Conservation (phyloP, 2,888 invertebrate species). For the Campaea margaritaria region DNA sequence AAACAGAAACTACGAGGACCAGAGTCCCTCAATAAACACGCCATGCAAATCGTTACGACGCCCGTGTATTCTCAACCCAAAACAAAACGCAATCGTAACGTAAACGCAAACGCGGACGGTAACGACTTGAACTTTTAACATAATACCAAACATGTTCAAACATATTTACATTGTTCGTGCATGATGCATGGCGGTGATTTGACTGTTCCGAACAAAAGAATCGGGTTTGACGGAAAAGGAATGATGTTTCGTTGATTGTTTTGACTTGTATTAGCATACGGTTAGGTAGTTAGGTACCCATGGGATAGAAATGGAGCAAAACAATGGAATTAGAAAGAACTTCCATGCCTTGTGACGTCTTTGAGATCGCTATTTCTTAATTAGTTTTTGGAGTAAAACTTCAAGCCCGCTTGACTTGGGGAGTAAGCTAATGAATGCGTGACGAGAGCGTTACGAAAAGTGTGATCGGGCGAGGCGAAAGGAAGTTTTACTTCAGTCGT, state of each 20-base stretch:
- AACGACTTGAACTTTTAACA: slow-evolving; percentile 39
- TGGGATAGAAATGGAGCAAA: slow-evolving; percentile 8
- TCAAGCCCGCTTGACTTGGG: too few relatives aligned
- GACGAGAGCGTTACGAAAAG: too few relatives aligned
- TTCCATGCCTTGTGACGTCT: background rate
- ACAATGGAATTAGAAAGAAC: slow-evolving; percentile 3
- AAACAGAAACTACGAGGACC: too few relatives aligned
- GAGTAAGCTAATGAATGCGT: too few relatives aligned
- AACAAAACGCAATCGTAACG: slow-evolving; percentile 48
- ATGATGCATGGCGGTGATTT: slow-evolving; percentile 81
- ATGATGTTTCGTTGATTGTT: slow-evolving; percentile 76
- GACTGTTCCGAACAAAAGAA: slow-evolving; percentile 81
- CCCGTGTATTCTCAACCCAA: slow-evolving; percentile 6
- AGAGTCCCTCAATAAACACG: too few relatives aligned
- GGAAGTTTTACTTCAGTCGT: too few relatives aligned
- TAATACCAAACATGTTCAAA: slow-evolving; percentile 72
- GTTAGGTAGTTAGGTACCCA: slow-evolving; percentile 49
- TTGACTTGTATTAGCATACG: slow-evolving; percentile 74
- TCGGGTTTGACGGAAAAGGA: slow-evolving; percentile 76
- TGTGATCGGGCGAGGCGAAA: too few relatives aligned
- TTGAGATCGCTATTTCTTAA: background rate
- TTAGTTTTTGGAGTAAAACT: background rate
- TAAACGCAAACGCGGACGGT: slow-evolving; percentile 58
- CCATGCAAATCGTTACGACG: background rate
- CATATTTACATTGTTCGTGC: slow-evolving; percentile 74